Evolutionary conservation across 2,113 vertebrate species (phyloP), one percentile per base, ranked within the genome.

Genomic region (Cavia porcellus): DNA sequence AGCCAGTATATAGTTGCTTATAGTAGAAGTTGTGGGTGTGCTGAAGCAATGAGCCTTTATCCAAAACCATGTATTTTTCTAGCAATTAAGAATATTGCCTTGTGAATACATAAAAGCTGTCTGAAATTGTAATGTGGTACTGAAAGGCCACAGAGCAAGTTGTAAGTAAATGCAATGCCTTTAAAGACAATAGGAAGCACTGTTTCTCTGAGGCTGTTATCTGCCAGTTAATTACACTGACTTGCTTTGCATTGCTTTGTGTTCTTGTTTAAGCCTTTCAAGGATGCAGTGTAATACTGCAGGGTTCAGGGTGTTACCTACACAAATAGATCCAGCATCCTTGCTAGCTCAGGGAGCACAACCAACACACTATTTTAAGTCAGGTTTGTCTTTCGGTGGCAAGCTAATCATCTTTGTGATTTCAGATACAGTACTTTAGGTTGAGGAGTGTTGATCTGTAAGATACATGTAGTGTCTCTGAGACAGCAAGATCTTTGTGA

Each of bases 151-250:
- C 81, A 95, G 70, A 95, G 14, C 35, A 19, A 95, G 38, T 62
- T 81, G 11, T 95, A 95, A 92, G 92, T 94, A 93, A 94, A 92
- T 52, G 47, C 86, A 96, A 93, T 85, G 87, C 50, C 86, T 93
- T 90, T 83, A 93, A 97, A 94, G 90, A 92, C 86, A 50, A 38
- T 25, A 28, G 61, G 85, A 93, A 90, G 45, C 17, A 70, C 52
- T 77, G 20, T 84, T 92, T 96, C 87, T 70, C 59, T 96, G 19
- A 45, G 32, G 30, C 55, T 87, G 32, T 86, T 92, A 79, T 90
- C 7, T 55, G 64, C 47, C 68, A 1, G 42, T 35, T 35, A 97
- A 95, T 92, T 89, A 90, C 62, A 30, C 30, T 85, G 38, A 89
- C 77, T 87, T 70, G n/a, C 92, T 96, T 77, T 90, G 14, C 72